Conservation (phyloP, 2,888 invertebrate species). For the Tetranychus piercei region DNA sequence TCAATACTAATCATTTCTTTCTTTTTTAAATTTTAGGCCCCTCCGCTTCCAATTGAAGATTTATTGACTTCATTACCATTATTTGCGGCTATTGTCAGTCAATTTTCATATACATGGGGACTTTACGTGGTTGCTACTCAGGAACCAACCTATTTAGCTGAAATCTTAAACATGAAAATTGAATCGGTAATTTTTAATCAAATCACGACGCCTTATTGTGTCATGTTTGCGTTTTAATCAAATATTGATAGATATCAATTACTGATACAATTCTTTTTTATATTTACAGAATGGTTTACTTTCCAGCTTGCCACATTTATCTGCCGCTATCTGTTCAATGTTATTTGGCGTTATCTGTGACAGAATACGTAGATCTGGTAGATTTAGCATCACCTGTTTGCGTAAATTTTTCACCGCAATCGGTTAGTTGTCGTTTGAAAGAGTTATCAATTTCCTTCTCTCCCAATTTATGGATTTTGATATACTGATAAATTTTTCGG, state of each 20-base stretch:
- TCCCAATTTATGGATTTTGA: neutral
- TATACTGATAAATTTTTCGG: neutral
- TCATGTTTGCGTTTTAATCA: neutral
- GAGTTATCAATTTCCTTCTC: neutral
- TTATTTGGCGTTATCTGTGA: neutral
- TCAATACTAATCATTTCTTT: neutral
- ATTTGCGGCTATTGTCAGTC: neutral
- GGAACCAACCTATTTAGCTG: neutral
- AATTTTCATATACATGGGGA: neutral
- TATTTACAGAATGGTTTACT: constrained; percentile 1
- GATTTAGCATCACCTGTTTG: neutral
- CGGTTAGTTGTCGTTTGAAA: neutral
- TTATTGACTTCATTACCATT: neutral
- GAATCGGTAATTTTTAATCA: neutral
- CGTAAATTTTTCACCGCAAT: neutral
- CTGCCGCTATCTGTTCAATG: neutral
- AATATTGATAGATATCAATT: neutral
- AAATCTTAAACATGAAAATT: neutral
- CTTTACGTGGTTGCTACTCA: neutral
- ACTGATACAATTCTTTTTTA: neutral
- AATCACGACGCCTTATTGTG: no score
- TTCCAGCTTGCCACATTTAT: neutral
- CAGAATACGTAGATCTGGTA: neutral
- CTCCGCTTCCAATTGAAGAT: neutral
- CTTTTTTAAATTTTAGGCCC: neutral